phyloP scores from a whole-genome alignment of 2,113 vertebrate species.

The Setophaga petechia region DNA sequence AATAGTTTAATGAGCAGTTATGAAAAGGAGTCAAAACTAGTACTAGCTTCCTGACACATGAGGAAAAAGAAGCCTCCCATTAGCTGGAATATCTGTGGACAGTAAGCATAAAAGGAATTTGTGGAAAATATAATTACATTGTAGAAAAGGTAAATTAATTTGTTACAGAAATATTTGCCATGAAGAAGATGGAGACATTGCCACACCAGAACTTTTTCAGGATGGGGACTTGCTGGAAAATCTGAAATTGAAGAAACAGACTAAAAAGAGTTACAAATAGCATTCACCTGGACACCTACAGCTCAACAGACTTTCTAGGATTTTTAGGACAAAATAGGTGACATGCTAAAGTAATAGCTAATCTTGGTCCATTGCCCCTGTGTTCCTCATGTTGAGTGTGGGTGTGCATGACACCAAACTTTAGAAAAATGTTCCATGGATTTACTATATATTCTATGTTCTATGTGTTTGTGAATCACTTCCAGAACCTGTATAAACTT shows the following conservation, averaged over 20 bases:
- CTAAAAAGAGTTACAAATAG: neutral
- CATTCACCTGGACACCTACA: neutral
- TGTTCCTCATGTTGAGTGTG: neutral
- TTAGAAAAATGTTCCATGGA: neutral
- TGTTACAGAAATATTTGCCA: neutral
- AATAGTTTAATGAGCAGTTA: neutral
- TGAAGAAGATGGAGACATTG: neutral
- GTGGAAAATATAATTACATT: neutral
- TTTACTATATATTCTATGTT: fast-evolving
- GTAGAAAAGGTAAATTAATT: neutral
- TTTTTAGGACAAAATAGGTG: neutral
- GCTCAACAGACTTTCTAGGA: neutral
- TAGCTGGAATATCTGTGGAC: neutral
- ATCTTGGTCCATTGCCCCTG: fast-evolving
- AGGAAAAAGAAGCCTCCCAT: neutral
- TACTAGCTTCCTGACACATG: neutral
- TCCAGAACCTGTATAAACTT: neutral
- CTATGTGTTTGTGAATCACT: neutral
- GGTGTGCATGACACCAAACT: neutral
- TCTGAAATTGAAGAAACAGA: neutral
- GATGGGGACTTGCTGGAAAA: neutral
- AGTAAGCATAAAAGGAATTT: neutral
- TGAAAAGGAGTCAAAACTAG: neutral
- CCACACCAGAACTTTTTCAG: neutral
- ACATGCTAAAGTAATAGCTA: neutral